Evolutionary conservation across 2,888 invertebrate genomes (phyloP), one percentile per base, ranked within the genome.

Genomic region (Lochmaea capreae): DNA sequence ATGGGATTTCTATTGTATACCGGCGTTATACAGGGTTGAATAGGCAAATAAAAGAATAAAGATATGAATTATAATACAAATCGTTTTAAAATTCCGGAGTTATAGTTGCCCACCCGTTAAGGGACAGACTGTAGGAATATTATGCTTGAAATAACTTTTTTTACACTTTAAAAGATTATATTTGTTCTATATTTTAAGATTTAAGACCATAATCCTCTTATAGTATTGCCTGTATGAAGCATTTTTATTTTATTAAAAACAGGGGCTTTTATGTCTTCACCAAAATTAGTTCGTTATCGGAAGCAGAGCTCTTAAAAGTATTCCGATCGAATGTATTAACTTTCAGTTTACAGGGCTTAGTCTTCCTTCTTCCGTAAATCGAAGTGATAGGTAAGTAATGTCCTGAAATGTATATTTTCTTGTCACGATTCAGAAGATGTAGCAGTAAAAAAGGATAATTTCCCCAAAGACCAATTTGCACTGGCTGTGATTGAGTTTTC

Each of bases 361-460:
- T 26, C 33, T 61, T 61, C 33, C 61, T 10, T 11, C 11, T 33
- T 33, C 33, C 12, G 61, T 61, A 61, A 61, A 61, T 61, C 61
- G 61, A 61, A 61, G 61, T 9, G 61, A n/a, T 14, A 61, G 33
- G 39, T 33, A 33, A 61, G 61, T 61, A 61, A 61, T 61, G 61
- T 33, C 39, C 39, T 61, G 39, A 39, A 61, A 61, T 61, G 61
- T n/a, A 42, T 61, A 39, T 59, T 59, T 61, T 61, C 42, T 14
- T 3, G 42, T 61, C 61, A 16, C 61, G 42, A 61, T 61, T 61
- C 61, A 61, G 39, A n/a, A 61, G 39, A 33, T 61, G 61, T 61
- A 61, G 8, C n/a, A 10, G 39, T 61, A 39, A 39, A 61, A 61
- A n/a, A 61, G 61, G 8, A 33, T 39, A n/a, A 61, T 39, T 61